Conservation (phyloP, 2,888 invertebrate species). For the Nemurella pictetii region DNA sequence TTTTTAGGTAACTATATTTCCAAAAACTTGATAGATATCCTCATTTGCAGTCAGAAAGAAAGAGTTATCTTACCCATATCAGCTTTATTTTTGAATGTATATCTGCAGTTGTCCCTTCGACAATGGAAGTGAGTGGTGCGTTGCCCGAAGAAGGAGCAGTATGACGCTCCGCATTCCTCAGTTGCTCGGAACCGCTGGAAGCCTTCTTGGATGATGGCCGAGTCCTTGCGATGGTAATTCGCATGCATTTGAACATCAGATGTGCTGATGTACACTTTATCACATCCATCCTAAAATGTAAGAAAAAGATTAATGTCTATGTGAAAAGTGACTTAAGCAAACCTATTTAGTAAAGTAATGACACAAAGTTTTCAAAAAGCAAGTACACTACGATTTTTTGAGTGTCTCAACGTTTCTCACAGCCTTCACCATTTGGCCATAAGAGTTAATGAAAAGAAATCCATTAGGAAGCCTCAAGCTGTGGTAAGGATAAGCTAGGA, state of each 20-base stretch:
- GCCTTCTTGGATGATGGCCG: conserved; percentile 96
- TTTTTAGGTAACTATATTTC: no score
- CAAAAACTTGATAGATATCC: no score
- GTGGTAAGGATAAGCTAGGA: not conserved
- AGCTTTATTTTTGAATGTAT: conserved; percentile 98
- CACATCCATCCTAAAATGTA: conserved; percentile 62
- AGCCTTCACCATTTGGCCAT: no score
- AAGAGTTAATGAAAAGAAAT: not conserved
- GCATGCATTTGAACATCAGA: conserved; percentile 99
- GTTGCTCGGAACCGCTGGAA: conserved; percentile 96
- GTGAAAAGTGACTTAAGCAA: no score
- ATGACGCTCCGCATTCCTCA: conserved; percentile 89
- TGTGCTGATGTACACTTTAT: conserved; percentile 97
- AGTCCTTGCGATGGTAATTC: conserved; percentile 97
- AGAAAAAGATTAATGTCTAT: not conserved
- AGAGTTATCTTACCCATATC: conserved; percentile 99
- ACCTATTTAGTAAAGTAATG: not conserved
- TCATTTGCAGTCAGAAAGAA: no score
- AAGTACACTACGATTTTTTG: no score
- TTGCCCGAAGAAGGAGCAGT: conserved; percentile 91
- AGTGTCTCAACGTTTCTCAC: no score
- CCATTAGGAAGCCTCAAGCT: no score
- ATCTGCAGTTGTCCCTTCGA: conserved; percentile 84
- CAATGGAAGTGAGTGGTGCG: conserved; percentile 98
- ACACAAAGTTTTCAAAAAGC: no score